phyloP scores from a whole-genome alignment of 1,140 invertebrate species.

The Heliconius hermathena region DNA sequence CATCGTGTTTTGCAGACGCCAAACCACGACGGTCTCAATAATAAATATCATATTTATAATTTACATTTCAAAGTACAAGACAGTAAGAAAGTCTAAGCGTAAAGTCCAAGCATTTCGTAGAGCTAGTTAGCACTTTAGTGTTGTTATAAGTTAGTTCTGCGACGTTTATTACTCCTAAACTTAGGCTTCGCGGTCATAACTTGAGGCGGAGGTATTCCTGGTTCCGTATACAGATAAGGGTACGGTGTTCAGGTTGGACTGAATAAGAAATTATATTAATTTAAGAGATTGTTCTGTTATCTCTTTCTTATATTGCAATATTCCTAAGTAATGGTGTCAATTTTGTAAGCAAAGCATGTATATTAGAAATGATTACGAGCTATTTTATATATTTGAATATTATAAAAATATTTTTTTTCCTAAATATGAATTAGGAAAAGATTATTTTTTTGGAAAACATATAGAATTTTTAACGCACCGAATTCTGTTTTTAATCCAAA shows the following conservation, averaged over 20 bases:
- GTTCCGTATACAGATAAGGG: neutral
- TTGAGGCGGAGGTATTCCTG: neutral
- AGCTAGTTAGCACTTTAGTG: neutral
- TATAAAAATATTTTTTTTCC: too few relatives aligned
- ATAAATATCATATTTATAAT: neutral
- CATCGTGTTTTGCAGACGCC: too few relatives aligned
- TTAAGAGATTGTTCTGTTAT: neutral
- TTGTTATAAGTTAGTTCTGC: neutral
- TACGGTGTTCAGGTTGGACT: neutral
- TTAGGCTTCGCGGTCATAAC: neutral
- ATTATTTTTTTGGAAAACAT: too few relatives aligned
- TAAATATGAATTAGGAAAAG: too few relatives aligned
- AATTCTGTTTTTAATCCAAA: too few relatives aligned
- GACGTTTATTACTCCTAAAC: conserved; percentile 1
- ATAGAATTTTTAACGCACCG: too few relatives aligned
- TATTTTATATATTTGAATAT: too few relatives aligned
- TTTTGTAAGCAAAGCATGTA: too few relatives aligned
- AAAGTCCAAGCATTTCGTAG: conserved; percentile 2
- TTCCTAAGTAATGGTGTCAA: too few relatives aligned
- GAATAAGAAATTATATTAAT: conserved; percentile 4
- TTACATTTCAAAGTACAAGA: neutral
- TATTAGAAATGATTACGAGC: too few relatives aligned
- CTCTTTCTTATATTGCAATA: too few relatives aligned
- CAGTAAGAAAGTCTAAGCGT: neutral
- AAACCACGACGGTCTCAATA: too few relatives aligned